These are phyloP conservation scores for Artibeus lituratus DNA, from an alignment of 2,797 vertebrate species.

Conservation along the genomic window DNA sequence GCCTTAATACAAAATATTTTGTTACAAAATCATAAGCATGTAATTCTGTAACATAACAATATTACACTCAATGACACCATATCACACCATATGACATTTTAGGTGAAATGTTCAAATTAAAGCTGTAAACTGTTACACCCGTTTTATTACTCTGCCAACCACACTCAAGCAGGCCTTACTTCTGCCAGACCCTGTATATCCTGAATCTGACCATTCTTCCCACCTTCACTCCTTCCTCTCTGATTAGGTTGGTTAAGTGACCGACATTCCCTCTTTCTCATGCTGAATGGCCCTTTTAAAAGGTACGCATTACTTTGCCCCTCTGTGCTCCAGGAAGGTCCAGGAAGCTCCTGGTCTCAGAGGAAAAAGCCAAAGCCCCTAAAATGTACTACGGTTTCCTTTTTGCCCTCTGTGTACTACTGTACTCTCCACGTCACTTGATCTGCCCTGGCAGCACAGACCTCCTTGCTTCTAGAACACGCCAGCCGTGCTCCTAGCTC, in stretches of 20 bases:
- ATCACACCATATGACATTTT: too few species aligned
- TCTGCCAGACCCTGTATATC: neutral
- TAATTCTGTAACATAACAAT: too few species aligned
- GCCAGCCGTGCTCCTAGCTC: neutral
- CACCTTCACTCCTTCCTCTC: neutral
- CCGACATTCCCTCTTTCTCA: neutral
- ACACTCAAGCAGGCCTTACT: too few species aligned
- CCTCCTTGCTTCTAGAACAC: neutral
- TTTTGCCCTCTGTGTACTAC: neutral
- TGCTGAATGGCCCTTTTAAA: neutral
- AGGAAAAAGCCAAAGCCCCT: neutral
- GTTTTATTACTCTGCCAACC: too few species aligned
- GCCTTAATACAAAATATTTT: too few species aligned
- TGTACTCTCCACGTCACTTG: neutral
- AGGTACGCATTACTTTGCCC: neutral
- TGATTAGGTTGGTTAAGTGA: neutral
- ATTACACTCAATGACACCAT: too few species aligned
- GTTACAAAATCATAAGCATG: too few species aligned
- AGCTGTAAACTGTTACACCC: too few species aligned
- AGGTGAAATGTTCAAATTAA: too few species aligned
- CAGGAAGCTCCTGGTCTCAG: neutral
- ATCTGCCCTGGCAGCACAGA: neutral
- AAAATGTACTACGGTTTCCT: neutral
- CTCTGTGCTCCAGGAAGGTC: neutral
- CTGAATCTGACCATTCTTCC: neutral